Percentiles rank a stretch among this genome's conserved stretches.
phyloP scores from a whole-genome alignment of 2,113 vertebrate species.

The Ancistrus triradiatus region DNA sequence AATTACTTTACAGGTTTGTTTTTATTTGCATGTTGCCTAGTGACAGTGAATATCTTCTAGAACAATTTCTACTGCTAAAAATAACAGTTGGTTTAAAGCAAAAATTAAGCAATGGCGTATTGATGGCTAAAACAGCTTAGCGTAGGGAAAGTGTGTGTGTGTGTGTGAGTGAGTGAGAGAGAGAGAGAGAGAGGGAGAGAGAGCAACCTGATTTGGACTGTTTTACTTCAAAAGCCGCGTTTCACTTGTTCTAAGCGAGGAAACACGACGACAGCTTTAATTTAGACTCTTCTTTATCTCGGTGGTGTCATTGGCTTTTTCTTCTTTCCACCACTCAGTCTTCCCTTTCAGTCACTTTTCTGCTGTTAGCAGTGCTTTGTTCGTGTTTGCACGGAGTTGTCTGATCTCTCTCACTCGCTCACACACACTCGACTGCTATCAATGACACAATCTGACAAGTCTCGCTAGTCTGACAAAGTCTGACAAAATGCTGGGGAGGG shows the following conservation, averaged over 20 bases:
- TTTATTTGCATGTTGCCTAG: too few species aligned
- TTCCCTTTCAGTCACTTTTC: conserved; percentile 6
- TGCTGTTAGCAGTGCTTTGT: conserved; percentile 18
- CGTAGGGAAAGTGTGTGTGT: too few species aligned
- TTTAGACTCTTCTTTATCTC: background rate
- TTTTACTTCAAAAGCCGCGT: conserved; percentile 37
- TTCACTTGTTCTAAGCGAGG: conserved; percentile 14
- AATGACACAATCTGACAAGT: too few species aligned
- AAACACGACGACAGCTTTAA: conserved; percentile 16
- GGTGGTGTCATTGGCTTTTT: background rate
- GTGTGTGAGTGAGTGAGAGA: conserved; percentile 31
- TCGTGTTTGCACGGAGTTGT: background rate
- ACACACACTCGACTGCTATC: conserved; percentile 7
- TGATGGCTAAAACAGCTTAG: too few species aligned
- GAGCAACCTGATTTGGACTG: conserved; percentile 50
- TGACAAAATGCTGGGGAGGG: background rate
- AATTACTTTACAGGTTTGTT: too few species aligned
- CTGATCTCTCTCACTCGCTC: background rate
- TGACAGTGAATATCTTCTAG: too few species aligned
- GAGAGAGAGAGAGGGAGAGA: too few species aligned
- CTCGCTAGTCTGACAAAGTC: background rate
- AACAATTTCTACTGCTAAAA: too few species aligned
- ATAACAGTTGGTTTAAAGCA: too few species aligned
- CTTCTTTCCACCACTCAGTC: background rate
- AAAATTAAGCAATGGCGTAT: too few species aligned